phyloP scores from a whole-genome alignment of 2,888 invertebrate species.

The Parochlus steinenii region DNA sequence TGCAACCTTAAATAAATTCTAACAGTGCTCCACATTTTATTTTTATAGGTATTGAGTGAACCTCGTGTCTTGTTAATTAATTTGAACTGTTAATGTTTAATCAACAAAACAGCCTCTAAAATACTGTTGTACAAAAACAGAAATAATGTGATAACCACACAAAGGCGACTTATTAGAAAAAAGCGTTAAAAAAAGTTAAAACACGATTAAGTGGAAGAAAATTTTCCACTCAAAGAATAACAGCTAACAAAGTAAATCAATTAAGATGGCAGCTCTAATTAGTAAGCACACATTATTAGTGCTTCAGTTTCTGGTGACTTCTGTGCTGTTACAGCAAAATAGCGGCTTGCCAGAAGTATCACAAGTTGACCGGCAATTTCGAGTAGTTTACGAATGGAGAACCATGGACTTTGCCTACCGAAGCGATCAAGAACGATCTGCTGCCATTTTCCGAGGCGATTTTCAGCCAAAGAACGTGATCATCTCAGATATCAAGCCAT shows the following conservation, averaged over 20 bases:
- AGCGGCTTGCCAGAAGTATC: constrained; percentile 15
- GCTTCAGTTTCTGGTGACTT: not conserved
- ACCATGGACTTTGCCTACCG: constrained; percentile 52
- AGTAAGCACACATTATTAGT: not conserved
- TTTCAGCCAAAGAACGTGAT: constrained; percentile 52
- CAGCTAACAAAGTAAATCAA: constrained; percentile 6
- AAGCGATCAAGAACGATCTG: constrained; percentile 35
- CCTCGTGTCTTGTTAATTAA: too few species aligned
- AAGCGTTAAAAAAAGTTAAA: constrained; percentile 3
- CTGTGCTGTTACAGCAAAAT: constrained; percentile 5
- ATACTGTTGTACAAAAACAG: not conserved
- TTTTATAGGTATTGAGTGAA: too few species aligned
- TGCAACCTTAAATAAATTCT: too few species aligned
- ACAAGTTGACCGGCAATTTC: constrained; percentile 33
- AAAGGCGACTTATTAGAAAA: not conserved
- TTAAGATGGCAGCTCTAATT: not conserved
- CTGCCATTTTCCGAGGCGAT: constrained; percentile 36
- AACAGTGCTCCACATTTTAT: too few species aligned
- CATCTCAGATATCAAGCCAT: constrained; percentile 49
- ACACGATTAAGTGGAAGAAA: too few species aligned
- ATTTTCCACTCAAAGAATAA: too few species aligned
- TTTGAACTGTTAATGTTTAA: too few species aligned
- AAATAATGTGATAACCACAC: not conserved
- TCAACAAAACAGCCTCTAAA: too few species aligned
- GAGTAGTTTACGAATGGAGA: constrained; percentile 57